These are phyloP conservation scores for Vireo altiloquus DNA, from an alignment of 2,113 vertebrate species.

Conservation along the genomic window DNA sequence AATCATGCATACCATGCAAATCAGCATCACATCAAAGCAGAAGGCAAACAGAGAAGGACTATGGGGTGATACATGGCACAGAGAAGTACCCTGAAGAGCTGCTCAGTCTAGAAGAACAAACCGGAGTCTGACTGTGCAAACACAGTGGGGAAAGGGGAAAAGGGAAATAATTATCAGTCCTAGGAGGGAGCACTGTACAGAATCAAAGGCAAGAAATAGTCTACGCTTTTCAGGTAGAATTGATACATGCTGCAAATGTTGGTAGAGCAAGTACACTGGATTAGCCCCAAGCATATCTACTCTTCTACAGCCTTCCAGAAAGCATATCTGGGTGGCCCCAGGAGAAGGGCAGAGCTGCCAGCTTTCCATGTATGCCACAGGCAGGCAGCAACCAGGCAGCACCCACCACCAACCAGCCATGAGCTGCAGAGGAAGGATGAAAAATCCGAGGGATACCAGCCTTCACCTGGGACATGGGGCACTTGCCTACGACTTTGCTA, in stretches of 20 bases:
- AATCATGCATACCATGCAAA: too few relatives aligned
- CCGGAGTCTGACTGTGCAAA: background rate
- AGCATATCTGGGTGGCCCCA: background rate
- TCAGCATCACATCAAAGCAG: background rate
- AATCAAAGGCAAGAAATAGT: background rate
- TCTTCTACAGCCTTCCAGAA: background rate
- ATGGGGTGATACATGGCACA: fast-evolving
- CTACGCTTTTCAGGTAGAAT: background rate
- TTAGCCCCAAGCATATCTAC: background rate
- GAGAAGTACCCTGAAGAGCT: background rate
- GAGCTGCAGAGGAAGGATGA: background rate
- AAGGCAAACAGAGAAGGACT: background rate
- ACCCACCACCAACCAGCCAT: background rate
- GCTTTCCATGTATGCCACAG: fast-evolving
- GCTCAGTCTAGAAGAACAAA: background rate
- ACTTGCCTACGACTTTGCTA: background rate
- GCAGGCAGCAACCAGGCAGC: background rate
- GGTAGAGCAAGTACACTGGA: background rate
- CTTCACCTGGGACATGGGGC: background rate
- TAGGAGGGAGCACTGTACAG: background rate
- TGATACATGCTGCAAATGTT: background rate
- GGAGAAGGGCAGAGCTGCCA: background rate
- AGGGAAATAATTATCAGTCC: background rate
- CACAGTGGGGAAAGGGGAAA: background rate
- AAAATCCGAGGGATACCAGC: background rate